Evolutionary conservation across 92 coral and sea anemone genomes (phyloP), one percentile per base, ranked within the genome.

Genomic region (Porites evermanni): DNA sequence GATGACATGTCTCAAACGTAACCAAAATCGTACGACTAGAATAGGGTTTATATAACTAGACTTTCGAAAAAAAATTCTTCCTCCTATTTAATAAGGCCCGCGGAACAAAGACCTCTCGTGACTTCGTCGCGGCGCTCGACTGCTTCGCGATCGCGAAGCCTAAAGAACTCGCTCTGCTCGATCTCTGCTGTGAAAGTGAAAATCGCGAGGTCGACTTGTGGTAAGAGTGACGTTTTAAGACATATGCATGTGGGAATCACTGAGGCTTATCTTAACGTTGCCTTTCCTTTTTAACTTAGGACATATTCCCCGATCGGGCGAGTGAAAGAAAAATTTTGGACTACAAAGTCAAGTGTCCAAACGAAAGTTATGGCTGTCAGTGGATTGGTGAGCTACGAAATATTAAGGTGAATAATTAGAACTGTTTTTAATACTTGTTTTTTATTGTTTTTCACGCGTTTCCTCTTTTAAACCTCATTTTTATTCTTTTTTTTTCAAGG

Each of bases 291-390:
- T 32, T 23, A 2, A 70, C 32, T 8, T 38, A 76, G 80, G 80
- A 60, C 18, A 76, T 76, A 59, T 76, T 76, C 29, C 80, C 80
- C 12, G 80, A 76, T 56, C 59, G 65, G 23, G 80, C 80, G 17
- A 76, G 66, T 24, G 69, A 76, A 26, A 76, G 80, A 59, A 76
- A 76, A 56, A 76, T 76, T 76, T 24, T 76, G 80, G 58, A 76
- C 44, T 76, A 58, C 38, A 53, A 59, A 17, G 80, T 76, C 2
- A 59, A 76, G 20, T 76, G 80, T 59, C 69, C 80, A 6, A 76
- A 60, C 60, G 58, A 76, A 76, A 76, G 2, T n/a, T 54, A 18
- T 60, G 68, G 80, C 68, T 76, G 80, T 68, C 74, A 70, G 4
- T 70, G 74, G 74, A 70, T 70, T 32, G 74, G 74, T 44, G 74